Percentiles rank a stretch among this genome's conserved stretches.
Evolutionary conservation across 2,113 vertebrate species (phyloP).

Genomic region (Dolichallabes microphthalmus): DNA sequence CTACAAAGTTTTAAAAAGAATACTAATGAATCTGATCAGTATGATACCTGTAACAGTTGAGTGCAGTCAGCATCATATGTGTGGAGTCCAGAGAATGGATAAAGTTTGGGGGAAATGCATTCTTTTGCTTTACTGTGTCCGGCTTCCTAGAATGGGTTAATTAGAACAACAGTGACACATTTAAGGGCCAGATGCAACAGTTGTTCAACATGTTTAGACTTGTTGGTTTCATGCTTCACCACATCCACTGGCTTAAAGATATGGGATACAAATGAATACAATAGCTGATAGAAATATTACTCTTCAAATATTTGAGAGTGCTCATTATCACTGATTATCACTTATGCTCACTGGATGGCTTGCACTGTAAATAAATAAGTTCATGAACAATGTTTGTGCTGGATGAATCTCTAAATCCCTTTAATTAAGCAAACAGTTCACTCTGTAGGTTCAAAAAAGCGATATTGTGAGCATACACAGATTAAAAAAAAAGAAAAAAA

Average conservation of each 20-base stretch:
- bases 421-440: neutral
- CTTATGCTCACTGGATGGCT: neutral
- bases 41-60: conserved; percentile 85
- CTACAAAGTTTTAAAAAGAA: neutral
- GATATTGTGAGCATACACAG: neutral
- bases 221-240: neutral
- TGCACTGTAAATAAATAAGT: neutral
- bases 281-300: neutral
- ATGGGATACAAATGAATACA: neutral
- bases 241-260: neutral
- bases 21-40: neutral
- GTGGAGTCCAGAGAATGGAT: conserved; percentile 97
- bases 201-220: neutral
- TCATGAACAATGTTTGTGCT: neutral
- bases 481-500: too few relatives aligned
- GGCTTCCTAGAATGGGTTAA: conserved; percentile 75
- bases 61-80: conserved; percentile 96
- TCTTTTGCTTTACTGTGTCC: conserved; percentile 91
- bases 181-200: neutral
- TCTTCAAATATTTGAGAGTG: neutral
- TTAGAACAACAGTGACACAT: neutral
- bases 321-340: too few relatives aligned
- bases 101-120: conserved; percentile 95
- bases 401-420: neutral
- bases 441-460: neutral